These are phyloP conservation scores for Palythoa heliodiscus DNA, from an alignment of 92 coral and sea anemone genomes.

Conservation along the genomic window DNA sequence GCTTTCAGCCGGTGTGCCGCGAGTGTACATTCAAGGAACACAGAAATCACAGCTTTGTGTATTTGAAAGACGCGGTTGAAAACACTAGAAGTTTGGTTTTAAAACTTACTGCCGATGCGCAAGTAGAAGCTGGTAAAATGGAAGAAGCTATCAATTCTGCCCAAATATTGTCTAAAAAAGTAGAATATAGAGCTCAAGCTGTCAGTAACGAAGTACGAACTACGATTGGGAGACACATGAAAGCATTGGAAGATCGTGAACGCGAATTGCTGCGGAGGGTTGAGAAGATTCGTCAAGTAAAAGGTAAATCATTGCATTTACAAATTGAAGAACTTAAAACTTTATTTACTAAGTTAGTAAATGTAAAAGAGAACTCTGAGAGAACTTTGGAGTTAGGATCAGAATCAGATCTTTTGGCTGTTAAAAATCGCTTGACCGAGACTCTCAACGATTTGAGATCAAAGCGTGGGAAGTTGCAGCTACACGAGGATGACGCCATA, in stretches of 20 bases:
- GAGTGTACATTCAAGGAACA: constrained; percentile 90
- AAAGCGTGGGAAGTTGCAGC: constrained; percentile 83
- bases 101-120: constrained; percentile 85
- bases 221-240: constrained; percentile 90
- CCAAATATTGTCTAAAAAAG: constrained; percentile 79
- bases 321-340: constrained; percentile 94
- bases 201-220: constrained; percentile 86
- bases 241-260: constrained; percentile 93
- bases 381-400: constrained; percentile 74
- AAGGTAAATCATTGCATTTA: constrained; percentile 91
- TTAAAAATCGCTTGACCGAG: constrained; percentile 84
- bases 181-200: constrained; percentile 83
- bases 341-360: constrained; percentile 61
- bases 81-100: constrained; percentile 80
- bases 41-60: constrained; percentile 90
- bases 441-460: constrained; percentile 86
- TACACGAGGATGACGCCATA: constrained; percentile 98
- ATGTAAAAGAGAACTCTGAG: constrained; percentile 74
- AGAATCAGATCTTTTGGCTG: constrained; percentile 74
- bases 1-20: constrained; percentile 90
- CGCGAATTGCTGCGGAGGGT: constrained; percentile 96
- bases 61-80: constrained; percentile 87
- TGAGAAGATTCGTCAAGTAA: constrained; percentile 97
- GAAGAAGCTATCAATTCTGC: constrained; percentile 87
- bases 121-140: constrained; percentile 69